These are phyloP conservation scores for Ochlodes sylvanus DNA, from an alignment of 2,888 invertebrate genomes.

Conservation along the genomic window DNA sequence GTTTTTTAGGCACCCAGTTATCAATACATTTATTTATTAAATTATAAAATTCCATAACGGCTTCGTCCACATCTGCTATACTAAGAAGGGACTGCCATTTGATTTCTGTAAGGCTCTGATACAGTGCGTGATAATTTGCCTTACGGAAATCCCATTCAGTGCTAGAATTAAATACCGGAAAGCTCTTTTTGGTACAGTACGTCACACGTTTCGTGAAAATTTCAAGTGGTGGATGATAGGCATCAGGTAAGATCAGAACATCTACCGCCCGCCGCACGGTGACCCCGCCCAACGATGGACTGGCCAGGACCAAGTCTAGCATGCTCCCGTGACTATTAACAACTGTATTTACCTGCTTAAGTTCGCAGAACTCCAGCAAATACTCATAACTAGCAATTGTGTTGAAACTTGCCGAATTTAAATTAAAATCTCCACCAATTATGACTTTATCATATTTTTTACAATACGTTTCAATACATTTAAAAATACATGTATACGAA, in stretches of 20 bases:
- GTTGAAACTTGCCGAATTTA: neutral
- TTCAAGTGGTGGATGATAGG: neutral
- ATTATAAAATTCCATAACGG: neutral
- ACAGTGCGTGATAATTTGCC: neutral
- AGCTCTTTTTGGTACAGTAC: too few relatives aligned
- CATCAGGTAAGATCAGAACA: neutral
- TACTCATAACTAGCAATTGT: neutral
- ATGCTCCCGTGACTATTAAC: neutral
- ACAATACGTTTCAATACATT: neutral
- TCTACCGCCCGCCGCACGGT: neutral
- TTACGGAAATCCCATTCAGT: neutral
- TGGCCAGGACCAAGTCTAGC: neutral
- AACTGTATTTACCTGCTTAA: conserved; percentile 6
- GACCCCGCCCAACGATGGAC: neutral
- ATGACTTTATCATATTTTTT: neutral
- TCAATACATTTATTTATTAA: neutral
- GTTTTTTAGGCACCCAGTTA: too few relatives aligned
- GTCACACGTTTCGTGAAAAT: neutral
- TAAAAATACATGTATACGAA: neutral
- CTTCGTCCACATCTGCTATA: neutral
- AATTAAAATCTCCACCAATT: too few relatives aligned
- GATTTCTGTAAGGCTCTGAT: neutral
- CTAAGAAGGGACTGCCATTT: neutral
- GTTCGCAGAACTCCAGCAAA: neutral
- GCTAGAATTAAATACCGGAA: neutral